phyloP scores from a whole-genome alignment of 2,113 vertebrate genomes.

The Anarrhichthys ocellatus region DNA sequence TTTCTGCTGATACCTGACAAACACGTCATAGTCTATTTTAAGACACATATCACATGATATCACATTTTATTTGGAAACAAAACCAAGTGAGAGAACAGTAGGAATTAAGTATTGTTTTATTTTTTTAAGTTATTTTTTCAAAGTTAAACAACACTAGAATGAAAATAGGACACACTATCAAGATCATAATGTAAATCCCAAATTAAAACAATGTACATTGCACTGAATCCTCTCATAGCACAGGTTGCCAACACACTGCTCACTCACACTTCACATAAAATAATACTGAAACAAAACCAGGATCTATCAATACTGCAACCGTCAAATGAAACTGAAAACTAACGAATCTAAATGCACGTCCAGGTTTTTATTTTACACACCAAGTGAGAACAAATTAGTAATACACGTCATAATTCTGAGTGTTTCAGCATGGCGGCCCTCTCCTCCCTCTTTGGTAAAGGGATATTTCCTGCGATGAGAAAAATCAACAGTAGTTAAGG shows the following conservation, averaged over 20 bases:
- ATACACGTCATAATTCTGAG: conserved; percentile 65
- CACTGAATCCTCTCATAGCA: not conserved
- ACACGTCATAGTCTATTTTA: not conserved
- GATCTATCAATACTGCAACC: not conserved
- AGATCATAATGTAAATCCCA: not conserved
- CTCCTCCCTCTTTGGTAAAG: conserved; percentile 85
- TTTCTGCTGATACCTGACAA: not conserved
- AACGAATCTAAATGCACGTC: not conserved
- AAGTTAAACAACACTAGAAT: not conserved
- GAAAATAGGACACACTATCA: not conserved
- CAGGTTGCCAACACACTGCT: not conserved
- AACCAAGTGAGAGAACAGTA: not conserved
- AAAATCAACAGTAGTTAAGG: conserved; percentile 13
- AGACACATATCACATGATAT: not conserved
- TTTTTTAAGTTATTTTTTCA: not conserved
- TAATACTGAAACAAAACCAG: conserved; percentile 35
- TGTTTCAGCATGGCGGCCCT: conserved; percentile 74
- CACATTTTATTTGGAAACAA: not conserved
- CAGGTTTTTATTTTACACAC: not conserved
- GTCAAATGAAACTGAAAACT: conserved; percentile 23
- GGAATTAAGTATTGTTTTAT: too few relatives aligned
- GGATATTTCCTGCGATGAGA: conserved; percentile 89
- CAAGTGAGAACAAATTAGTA: not conserved
- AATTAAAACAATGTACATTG: not conserved
- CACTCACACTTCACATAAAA: not conserved